Evolutionary conservation across 2,113 vertebrate genomes (phyloP), one percentile per base, ranked within the genome.

Genomic region (Micromys minutus): DNA sequence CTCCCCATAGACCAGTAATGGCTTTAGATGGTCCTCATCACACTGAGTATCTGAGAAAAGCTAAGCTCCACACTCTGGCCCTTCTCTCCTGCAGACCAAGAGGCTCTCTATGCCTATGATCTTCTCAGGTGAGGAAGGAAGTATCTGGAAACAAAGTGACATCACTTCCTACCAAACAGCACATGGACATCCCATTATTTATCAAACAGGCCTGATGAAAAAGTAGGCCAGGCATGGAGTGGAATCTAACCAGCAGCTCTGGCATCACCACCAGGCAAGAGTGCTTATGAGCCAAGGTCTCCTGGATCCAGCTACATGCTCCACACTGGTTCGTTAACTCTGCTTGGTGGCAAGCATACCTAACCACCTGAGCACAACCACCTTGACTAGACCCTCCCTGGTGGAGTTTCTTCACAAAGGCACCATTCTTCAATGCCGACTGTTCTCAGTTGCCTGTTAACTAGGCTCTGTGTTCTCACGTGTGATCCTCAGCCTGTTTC

Each of bases 321-420:
- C 12, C 19, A 31, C 36, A 12, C 17, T 39, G 29, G 69, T 34
- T 26, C 36, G 65, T 63, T 52, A 34, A 63, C 24, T 67, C 21
- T 57, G 59, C 47, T 76, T 16, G 16, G 15, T 31, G 6, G 26
- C 47, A 24, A 50, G 24, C 12, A 3, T 24, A 45, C 31, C 34
- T 61, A 5, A 5, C 3, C 5, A 1, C n/a, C 26, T 42, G 47
- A 42, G 24, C 1, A 34, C 3, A 16, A 5, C 13, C 26, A 12
- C 57, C 39, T 84, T 29, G 29, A 19, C 29, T 31, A 39, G 55
- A 11, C 45, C 31, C 12, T 72, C 8, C 21, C 36, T 42, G 59
- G 9, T 45, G 21, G 39, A 47, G 67, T 31, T 71, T 3, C 42
- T 50, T 42, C 42, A 45, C 2, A 45, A 42, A 77, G 59, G 2